Evolutionary conservation across 2,888 invertebrate species (phyloP), one percentile per base, ranked within the genome.

Genomic region (Coenonympha glycerion): DNA sequence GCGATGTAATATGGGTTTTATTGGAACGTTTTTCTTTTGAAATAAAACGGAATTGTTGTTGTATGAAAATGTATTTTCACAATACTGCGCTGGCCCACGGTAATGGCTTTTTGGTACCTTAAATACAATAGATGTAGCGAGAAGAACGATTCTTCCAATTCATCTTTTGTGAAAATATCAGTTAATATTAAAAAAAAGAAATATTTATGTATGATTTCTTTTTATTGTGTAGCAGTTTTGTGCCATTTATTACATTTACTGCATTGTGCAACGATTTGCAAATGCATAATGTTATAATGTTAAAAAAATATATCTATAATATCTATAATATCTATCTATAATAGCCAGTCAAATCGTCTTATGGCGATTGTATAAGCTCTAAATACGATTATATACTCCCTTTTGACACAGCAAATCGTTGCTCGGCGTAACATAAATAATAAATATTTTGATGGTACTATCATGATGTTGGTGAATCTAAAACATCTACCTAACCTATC

Each of bases 1-100:
- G 69, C 66, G 69, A 70, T 68, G 76, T 80, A 79, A 78, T 80
- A 79, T 73, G 73, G 74, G 65, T 76, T 80, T 76, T 79, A 80
- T 79, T 75, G 71, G 71, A 73, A 69, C 76, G 72, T 78, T 76
- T 74, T 71, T 75, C 72, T 71, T 73, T 75, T 69, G 63, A 69
- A 72, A 74, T 71, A 70, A 75, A 78, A 79, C 68, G 64, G 64
- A 69, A 73, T 69, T 70, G 69, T 69, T 74, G 64, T 69, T 71
- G 67, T 68, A 68, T 62, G 65, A 69, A 73, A 65, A 65, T 61
- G 57, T 62, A 47, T 57, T 57, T 57, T 49, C 55, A 52, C 52
- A 55, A 55, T 46, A 55, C 49, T 28, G 34, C 49, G 49, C 49
- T 46, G 41, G 42, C 49, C 52, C 31, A 55, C 46, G 55, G 52